Evolutionary conservation across 2,888 invertebrate genomes (phyloP).

Genomic region (Lasioglossum figueresi): DNA sequence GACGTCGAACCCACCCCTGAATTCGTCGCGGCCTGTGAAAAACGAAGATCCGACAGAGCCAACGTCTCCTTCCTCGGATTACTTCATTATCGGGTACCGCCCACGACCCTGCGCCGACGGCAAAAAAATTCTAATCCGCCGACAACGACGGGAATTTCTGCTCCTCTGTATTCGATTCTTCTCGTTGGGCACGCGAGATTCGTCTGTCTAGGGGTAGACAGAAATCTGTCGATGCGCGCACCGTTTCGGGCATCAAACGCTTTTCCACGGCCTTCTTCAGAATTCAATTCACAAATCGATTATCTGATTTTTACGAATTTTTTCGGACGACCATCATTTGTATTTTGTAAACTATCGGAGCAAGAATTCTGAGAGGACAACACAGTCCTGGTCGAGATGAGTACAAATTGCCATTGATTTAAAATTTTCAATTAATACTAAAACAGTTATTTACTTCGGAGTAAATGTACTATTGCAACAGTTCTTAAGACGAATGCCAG

Average conservation of each 20-base stretch:
- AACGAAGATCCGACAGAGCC: constrained; percentile 42
- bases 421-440: neutral
- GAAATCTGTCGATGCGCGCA: neutral
- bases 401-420: neutral
- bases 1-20: constrained; percentile 48
- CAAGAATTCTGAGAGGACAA: too few relatives aligned
- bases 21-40: constrained; percentile 47
- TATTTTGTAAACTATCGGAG: too few relatives aligned
- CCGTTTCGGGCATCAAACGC: neutral
- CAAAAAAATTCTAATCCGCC: constrained; percentile 35
- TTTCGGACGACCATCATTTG: too few relatives aligned
- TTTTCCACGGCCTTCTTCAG: neutral
- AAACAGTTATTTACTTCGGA: neutral
- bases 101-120: constrained; percentile 12
- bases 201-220: neutral
- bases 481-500: neutral
- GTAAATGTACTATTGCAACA: neutral
- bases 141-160: constrained; percentile 28
- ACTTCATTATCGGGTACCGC: constrained; percentile 66
- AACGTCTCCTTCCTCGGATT: constrained; percentile 63
- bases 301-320: too few relatives aligned
- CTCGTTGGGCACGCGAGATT: neutral
- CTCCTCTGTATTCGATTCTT: constrained; percentile 35
- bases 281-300: neutral
- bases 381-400: too few relatives aligned